A percentile compares a stretch with the other conserved stretches of the same genome.
phyloP scores from a whole-genome alignment of 2,797 vertebrate genomes.

The Clarias pachynema region DNA sequence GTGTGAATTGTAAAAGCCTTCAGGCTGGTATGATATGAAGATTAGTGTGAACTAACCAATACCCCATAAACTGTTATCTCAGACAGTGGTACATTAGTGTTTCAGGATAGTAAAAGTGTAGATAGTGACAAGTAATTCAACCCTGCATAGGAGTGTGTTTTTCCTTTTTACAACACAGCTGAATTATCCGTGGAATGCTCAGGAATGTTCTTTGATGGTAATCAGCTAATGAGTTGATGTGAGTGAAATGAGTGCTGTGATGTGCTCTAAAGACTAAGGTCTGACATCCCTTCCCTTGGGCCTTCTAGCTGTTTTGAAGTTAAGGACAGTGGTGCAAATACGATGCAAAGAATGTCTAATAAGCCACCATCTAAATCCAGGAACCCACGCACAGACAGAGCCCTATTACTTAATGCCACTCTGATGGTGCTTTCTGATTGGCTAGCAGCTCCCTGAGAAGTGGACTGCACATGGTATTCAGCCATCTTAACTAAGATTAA shows the following conservation, averaged over 20 bases:
- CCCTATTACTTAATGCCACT: background rate
- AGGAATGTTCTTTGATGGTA: background rate
- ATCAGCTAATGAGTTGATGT: slow-evolving; percentile 3
- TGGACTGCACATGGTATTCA: too few relatives aligned
- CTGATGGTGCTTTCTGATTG: background rate
- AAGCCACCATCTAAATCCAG: background rate
- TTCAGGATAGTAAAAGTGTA: background rate
- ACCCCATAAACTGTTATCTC: background rate
- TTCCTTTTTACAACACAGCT: background rate
- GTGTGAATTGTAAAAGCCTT: background rate
- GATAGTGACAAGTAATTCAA: too few relatives aligned
- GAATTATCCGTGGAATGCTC: background rate
- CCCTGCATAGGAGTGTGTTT: background rate
- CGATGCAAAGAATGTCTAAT: slow-evolving; percentile 15
- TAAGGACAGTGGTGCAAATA: background rate
- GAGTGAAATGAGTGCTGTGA: background rate
- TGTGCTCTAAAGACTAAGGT: background rate
- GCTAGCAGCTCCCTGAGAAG: too few relatives aligned
- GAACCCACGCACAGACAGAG: background rate
- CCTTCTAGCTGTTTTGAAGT: background rate
- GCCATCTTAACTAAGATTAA: background rate
- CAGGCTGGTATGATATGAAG: background rate
- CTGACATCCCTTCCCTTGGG: background rate
- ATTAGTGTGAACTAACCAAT: background rate
- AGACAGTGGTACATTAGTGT: background rate